A percentile compares a stretch with the other conserved stretches of the same genome.
Conservation (phyloP, 2,797 vertebrate species). For the Euthynnus affinis region DNA sequence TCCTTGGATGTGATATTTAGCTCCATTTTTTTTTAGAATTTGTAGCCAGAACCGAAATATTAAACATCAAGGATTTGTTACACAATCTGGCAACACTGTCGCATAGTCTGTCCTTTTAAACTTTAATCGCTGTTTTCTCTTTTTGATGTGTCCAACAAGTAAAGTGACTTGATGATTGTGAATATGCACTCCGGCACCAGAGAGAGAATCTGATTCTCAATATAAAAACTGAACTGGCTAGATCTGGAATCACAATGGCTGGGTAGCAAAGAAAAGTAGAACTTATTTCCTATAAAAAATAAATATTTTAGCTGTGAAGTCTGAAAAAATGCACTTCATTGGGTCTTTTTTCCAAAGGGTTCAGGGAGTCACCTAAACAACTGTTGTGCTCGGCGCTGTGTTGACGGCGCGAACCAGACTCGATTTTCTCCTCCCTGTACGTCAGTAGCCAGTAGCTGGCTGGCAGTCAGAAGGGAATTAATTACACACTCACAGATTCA, state of each 20-base stretch:
- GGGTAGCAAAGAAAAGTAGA: background rate
- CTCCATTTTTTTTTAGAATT: conserved; percentile 1
- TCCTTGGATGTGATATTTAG: conserved; percentile 22
- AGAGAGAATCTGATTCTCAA: conserved; percentile 4
- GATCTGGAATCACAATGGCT: background rate
- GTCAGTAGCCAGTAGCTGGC: conserved; percentile 45
- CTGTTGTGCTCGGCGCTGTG: conserved; percentile 17
- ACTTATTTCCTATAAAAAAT: conserved; percentile 7
- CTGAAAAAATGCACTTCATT: conserved; percentile 14
- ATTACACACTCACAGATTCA: conserved; percentile 70
- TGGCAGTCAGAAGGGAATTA: conserved; percentile 71
- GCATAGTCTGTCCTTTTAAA: too few species aligned
- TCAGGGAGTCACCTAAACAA: conserved; percentile 39
- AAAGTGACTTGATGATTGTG: background rate
- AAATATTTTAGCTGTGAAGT: conserved; percentile 8
- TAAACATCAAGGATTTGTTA: conserved; percentile 17
- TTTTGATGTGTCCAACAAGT: background rate
- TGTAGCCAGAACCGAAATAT: too few species aligned
- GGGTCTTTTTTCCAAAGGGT: conserved; percentile 22
- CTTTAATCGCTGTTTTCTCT: background rate
- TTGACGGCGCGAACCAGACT: conserved; percentile 41
- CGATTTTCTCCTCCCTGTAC: conserved; percentile 34
- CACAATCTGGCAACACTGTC: background rate
- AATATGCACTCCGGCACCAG: background rate
- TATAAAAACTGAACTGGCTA: background rate